Base-by-base conservation (phyloP, 2,888 invertebrate species). In the Lasioglossum calceatum region DNA sequence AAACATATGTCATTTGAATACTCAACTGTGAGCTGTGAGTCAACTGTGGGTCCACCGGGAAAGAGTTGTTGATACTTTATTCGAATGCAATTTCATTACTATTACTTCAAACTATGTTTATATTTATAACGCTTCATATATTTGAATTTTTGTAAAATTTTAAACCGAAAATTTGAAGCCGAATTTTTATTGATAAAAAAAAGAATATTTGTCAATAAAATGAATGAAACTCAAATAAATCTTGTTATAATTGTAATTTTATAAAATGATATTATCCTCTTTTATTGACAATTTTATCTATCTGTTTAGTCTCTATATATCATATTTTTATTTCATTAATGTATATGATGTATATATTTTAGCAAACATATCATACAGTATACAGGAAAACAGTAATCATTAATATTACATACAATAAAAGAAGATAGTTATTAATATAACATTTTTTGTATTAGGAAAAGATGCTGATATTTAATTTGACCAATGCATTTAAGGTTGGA, bases 401-500 rank as follows among this genome's bases (percentile, higher is more conserved):
- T 61, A 61, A 23, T 54, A 70, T 75, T 71, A 71, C 58, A 50
- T 47, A 39, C 23, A 36, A 36, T 72, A 32, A 27, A 72, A 44
- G 39, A 77, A 76, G 16, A 76, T 76, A 76, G 36, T 32, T 67
- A 77, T 76, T n/a, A 71, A 71, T n/a, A 44, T 42, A 76, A 8
- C 50, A 74, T 42, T 79, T 73, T 79, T 79, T 83, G 75, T 58
- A 36, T 77, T n/a, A 77, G 64, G 64, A 54, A 78, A 77, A 42
- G 42, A 27, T 58, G 50, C 50, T 77, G 61, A 78, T 74, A 78
- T 79, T 83, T 83, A 83, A 77, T 81, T 77, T 75, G 64, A 71
- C 44, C 23, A 64, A 84, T 71, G 44, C 73, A 44, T 73, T 85
- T 74, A 84, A 86, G 84, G 77, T 76, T 84, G 84, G 72, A 84